A percentile compares a stretch with the other conserved stretches of the same genome.
Evolutionary conservation across 2,797 vertebrate genomes (phyloP).

Genomic region (Furcifer pardalis): DNA sequence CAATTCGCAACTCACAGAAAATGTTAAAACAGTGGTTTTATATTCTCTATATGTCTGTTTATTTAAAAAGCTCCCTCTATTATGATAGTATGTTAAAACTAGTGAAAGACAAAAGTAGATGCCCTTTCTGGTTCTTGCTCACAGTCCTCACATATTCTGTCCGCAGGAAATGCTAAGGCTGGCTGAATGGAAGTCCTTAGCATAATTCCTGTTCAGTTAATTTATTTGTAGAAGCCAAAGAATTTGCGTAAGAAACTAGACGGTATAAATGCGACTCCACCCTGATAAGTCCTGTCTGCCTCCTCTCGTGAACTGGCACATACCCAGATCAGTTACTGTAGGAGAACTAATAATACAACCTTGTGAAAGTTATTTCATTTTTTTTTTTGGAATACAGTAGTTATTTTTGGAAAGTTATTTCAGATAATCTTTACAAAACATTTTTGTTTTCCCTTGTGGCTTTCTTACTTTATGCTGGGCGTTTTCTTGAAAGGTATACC

Average conservation of each 20-base stretch:
- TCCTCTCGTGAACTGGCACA: conserved; percentile 15
- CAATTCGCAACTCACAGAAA: conserved; percentile 21
- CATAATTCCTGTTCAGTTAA: conserved; percentile 25
- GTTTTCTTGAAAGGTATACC: conserved; percentile 21
- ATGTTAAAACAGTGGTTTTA: neutral
- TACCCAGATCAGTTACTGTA: conserved; percentile 46
- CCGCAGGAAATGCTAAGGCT: conserved; percentile 32
- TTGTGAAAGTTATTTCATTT: conserved; percentile 16
- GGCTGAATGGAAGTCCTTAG: neutral
- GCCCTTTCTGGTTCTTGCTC: neutral
- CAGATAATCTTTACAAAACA: conserved; percentile 27
- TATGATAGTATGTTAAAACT: conserved; percentile 16
- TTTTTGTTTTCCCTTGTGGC: neutral
- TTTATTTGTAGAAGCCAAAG: conserved; percentile 41
- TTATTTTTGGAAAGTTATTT: conserved; percentile 25
- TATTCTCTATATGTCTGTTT: neutral
- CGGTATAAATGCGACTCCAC: conserved; percentile 64
- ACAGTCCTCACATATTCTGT: conserved; percentile 3
- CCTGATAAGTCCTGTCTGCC: conserved; percentile 59
- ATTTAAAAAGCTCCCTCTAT: conserved; percentile 6
- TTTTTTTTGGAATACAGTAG: no score
- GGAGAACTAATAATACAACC: conserved; percentile 48
- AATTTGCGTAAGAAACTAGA: conserved; percentile 43
- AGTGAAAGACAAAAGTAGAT: neutral
- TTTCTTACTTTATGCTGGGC: neutral